Percentiles rank a stretch among this genome's conserved stretches.
These are phyloP conservation scores for Melanostigma gelatinosum DNA, from an alignment of 2,113 vertebrate species.

Conservation along the genomic window DNA sequence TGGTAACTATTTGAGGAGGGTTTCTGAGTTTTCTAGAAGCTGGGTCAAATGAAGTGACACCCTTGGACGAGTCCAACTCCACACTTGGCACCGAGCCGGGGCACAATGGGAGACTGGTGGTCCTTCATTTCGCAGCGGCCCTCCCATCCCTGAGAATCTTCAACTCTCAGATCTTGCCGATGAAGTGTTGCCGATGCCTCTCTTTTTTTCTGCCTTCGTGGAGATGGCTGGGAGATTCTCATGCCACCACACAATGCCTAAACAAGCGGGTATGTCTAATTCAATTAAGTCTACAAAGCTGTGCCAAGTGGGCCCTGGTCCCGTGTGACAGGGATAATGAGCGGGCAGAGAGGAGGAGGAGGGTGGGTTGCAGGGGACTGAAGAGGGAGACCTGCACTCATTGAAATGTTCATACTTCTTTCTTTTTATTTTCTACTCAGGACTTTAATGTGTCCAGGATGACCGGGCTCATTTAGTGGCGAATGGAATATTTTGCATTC, in stretches of 20 bases:
- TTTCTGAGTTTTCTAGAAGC: conserved; percentile 17
- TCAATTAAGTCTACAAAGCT: conserved; percentile 85
- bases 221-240: conserved; percentile 81
- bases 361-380: conserved; percentile 25
- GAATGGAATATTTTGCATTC: conserved; percentile 81
- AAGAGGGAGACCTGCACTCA: conserved; percentile 60
- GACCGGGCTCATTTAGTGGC: conserved; percentile 67
- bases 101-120: conserved; percentile 55
- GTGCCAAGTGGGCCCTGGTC: conserved; percentile 82
- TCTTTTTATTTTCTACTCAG: conserved; percentile 55
- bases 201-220: conserved; percentile 69
- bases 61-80: conserved; percentile 31
- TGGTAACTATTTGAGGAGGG: background rate
- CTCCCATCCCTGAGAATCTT: conserved; percentile 53
- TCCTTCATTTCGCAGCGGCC: conserved; percentile 26
- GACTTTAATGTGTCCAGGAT: conserved; percentile 77
- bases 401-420: conserved; percentile 72
- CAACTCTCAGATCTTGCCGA: conserved; percentile 79
- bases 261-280: conserved; percentile 88
- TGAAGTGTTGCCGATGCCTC: conserved; percentile 77
- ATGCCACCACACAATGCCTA: conserved; percentile 83
- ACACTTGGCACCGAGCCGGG: conserved; percentile 58
- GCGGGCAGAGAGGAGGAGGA: conserved; percentile 59
- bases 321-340: conserved; percentile 85
- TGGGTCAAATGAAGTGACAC: conserved; percentile 27